These are phyloP conservation scores for Enteromius treurensis DNA, from an alignment of 2,797 vertebrate species.

Conservation along the genomic window DNA sequence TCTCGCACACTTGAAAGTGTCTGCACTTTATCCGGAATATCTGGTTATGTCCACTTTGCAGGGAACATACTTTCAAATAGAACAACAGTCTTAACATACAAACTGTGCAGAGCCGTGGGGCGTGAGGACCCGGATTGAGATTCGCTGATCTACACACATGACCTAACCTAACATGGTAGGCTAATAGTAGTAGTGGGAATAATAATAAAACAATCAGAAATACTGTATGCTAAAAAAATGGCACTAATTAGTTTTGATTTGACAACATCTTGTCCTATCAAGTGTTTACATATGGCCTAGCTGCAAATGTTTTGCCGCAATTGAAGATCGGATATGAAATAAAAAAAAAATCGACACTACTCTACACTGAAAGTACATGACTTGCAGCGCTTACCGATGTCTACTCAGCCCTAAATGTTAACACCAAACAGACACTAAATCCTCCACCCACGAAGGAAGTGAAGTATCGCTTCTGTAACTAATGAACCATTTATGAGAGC, in stretches of 20 bases:
- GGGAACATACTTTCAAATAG: no score
- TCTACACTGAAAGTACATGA: background rate
- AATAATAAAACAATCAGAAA: background rate
- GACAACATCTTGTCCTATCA: background rate
- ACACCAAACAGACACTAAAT: background rate
- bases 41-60: no score
- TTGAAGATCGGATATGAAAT: background rate
- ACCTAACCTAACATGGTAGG: background rate
- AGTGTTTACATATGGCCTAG: background rate
- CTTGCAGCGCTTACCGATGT: background rate
- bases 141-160: background rate
- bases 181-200: background rate
- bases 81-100: no score
- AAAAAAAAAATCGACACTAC: background rate
- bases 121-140: no score
- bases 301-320: background rate
- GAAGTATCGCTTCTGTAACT: background rate
- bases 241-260: background rate
- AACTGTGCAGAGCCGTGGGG: no score
- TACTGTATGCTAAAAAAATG: no score
- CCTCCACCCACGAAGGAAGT: constrained; percentile 2
- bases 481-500: constrained; percentile 29
- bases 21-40: no score
- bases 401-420: constrained; percentile 5
- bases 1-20: no score